A percentile compares a stretch with the other conserved stretches of the same genome.
Evolutionary conservation across 1,140 invertebrate species (phyloP).

Genomic region (Drosophila aff.): DNA sequence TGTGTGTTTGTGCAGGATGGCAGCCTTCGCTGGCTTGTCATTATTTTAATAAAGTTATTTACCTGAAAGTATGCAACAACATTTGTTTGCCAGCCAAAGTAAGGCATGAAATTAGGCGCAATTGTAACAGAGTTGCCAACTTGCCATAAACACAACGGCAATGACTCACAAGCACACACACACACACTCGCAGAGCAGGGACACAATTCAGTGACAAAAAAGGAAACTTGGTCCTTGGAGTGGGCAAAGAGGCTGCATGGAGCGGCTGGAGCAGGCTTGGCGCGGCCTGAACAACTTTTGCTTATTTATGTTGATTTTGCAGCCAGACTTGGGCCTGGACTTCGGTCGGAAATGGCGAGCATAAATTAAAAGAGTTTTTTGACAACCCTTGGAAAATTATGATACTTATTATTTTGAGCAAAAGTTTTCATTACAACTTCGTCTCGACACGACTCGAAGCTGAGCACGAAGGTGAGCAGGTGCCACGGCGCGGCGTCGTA

Average conservation of each 20-base stretch:
- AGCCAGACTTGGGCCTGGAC: constrained; percentile 66
- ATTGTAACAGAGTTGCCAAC: constrained; percentile 82
- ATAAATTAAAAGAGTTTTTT: constrained; percentile 83
- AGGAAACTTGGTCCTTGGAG: constrained; percentile 74
- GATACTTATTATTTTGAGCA: constrained; percentile 82
- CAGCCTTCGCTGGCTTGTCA: constrained; percentile 61
- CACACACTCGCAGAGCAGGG: constrained; percentile 4
- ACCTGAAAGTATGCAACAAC: constrained; percentile 82
- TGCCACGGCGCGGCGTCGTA: constrained; percentile 11
- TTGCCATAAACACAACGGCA: constrained; percentile 74
- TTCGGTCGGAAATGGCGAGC: constrained; percentile 77
- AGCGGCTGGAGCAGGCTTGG: constrained; percentile 3
- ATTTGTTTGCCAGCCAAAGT: constrained; percentile 77
- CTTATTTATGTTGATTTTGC: constrained; percentile 82
- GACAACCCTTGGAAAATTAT: constrained; percentile 82
- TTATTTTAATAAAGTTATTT: constrained; percentile 84
- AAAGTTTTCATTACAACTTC: constrained; percentile 65
- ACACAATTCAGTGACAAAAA: constrained; percentile 53
- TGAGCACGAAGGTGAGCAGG: constrained; percentile 31
- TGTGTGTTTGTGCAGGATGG: constrained; percentile 4
- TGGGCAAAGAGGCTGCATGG: constrained; percentile 18
- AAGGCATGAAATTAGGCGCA: constrained; percentile 80
- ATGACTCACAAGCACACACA: constrained; percentile 47
- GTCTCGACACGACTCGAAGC: constrained; percentile 21
- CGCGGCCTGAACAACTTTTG: constrained; percentile 59